Evolutionary conservation across 2,888 invertebrate species (phyloP).

Genomic region (Ornithoptera priamus): DNA sequence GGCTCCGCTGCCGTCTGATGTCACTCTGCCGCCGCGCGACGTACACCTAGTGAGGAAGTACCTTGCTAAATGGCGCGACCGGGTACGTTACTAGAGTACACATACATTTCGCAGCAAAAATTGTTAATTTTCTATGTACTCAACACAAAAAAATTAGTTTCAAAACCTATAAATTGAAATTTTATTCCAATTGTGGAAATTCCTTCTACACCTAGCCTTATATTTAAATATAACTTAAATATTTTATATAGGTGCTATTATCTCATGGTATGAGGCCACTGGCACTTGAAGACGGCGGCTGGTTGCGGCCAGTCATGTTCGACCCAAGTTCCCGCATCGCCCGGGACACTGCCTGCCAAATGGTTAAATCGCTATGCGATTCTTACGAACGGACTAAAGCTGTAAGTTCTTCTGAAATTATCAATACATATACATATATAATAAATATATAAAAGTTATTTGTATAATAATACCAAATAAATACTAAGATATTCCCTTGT

Average conservation of each 20-base stretch:
- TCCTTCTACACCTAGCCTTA: too few species aligned
- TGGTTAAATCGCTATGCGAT: conserved; percentile 91
- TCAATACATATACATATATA: not conserved
- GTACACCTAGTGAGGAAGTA: conserved; percentile 65
- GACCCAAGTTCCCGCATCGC: conserved; percentile 94
- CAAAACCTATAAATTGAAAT: not conserved
- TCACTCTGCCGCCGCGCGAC: conserved; percentile 49
- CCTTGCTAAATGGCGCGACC: conserved; percentile 65
- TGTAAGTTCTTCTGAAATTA: conserved; percentile 45
- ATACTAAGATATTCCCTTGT: conserved; percentile 32
- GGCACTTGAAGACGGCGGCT: conserved; percentile 85
- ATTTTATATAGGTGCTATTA: conserved; percentile 54
- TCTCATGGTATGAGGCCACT: conserved; percentile 79
- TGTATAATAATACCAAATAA: conserved; percentile 3
- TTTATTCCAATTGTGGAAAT: too few species aligned
- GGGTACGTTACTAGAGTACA: conserved; percentile 42
- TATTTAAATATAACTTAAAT: not conserved
- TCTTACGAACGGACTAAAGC: conserved; percentile 74
- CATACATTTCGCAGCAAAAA: not conserved
- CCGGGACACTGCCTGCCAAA: conserved; percentile 92
- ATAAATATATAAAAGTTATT: not conserved
- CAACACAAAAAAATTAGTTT: not conserved
- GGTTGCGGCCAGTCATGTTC: conserved; percentile 95
- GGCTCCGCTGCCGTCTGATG: conserved; percentile 34
- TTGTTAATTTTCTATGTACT: not conserved